phyloP scores from a whole-genome alignment of 2,113 vertebrate species.

The Siphamia tubifer region DNA sequence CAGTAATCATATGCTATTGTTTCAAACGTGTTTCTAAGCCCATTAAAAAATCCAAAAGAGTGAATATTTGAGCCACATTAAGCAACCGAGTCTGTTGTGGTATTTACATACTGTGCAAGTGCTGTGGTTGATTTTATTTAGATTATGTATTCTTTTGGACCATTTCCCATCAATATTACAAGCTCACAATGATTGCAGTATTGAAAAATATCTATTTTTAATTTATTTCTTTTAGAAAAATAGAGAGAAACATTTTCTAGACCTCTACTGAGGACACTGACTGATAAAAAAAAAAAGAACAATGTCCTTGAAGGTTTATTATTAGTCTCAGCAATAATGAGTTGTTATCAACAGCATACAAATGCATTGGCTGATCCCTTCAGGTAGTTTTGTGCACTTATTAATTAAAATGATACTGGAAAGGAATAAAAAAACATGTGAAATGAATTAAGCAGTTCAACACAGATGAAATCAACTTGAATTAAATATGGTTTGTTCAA shows the following conservation, averaged over 20 bases:
- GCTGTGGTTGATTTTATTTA: neutral
- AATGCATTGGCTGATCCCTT: neutral
- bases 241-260: neutral
- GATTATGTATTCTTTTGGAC: neutral
- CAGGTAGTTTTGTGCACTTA: conserved; percentile 19
- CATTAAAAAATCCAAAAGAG: conserved; percentile 56
- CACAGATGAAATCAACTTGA: too few relatives aligned
- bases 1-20: neutral
- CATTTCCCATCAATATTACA: conserved; percentile 40
- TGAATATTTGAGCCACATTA: conserved; percentile 46
- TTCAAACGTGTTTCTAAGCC: conserved; percentile 8
- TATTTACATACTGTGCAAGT: conserved; percentile 26
- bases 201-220: too few relatives aligned
- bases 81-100: conserved; percentile 24
- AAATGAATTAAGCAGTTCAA: too few relatives aligned
- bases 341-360: neutral
- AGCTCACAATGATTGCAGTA: neutral
- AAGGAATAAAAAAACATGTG: neutral
- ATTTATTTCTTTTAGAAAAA: too few relatives aligned
- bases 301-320: conserved; percentile 68
- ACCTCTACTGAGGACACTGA: neutral
- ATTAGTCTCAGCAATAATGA: conserved; percentile 3
- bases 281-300: conserved; percentile 26
- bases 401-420: conserved; percentile 12
- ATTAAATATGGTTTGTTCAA: neutral